Evolutionary conservation across 1,140 invertebrate species (phyloP), one percentile per base, ranked within the genome.

Genomic region (Heliconius himera): DNA sequence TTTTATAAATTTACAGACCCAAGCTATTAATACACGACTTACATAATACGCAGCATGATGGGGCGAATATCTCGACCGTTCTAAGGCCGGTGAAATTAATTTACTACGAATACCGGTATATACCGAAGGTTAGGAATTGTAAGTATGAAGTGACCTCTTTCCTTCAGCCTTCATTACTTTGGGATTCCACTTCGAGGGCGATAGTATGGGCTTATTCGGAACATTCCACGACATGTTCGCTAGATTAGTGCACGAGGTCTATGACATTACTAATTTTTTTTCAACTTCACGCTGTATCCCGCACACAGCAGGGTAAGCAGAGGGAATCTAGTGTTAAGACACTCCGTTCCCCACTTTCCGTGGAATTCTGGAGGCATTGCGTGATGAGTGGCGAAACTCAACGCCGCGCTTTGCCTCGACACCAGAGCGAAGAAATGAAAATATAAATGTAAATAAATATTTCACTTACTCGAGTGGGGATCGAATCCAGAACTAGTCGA

Each of bases 91-190:
- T 29, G 60, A 66, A 66, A 66, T 66, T 66, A 66, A 66, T 66
- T 66, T 66, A 66, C 60, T 66, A 29, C 60, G 60, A 66, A 66
- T 66, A 66, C 60, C 60, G 60, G 60, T 66, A 66, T 66, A 29
- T 66, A 66, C 60, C 60, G 60, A 29, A 66, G 60, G 60, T 8
- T 29, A 66, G 60, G 60, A 66, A 66, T 66, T 66, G 60, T 66
- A 66, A 66, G 60, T 66, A 66, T 66, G 60, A 66, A 66, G 60
- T 66, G 60, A 66, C 60, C 60, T 66, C 60, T 66, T 66, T 66
- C 60, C 60, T 29, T 29, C 26, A 66, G 26, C 22, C 60, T 66
- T 66, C 60, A 66, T 66, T 66, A 66, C 60, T 66, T 66, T 66
- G 60, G 60, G 60, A 66, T 66, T 66, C 60, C 60, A 29, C 60